Base-by-base conservation (phyloP, 2,888 invertebrate species). In the Rhagophthalmus giganteus region DNA sequence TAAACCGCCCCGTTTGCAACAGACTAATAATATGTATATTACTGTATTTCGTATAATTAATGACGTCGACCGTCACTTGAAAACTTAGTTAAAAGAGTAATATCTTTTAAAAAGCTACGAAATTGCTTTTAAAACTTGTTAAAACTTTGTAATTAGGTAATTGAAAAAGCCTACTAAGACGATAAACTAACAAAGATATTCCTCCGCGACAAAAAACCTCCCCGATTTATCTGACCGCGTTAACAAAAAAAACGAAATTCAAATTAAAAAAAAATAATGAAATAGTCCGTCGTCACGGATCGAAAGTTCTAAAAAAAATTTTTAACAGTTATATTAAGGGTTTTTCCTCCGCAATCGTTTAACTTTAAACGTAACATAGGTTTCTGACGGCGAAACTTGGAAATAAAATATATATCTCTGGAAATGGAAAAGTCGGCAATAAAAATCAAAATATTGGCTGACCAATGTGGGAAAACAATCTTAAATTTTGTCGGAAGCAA, bases 121-220 rank as follows among this genome's bases (percentile, higher is more conserved):
- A 72, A 71, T 72, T 71, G 69, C 70, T 72, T 72, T 70, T 65
- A 68, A 70, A 72, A 72, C 70, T 71, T 71, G 70, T 70, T 72
- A 71, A 71, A 72, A 72, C 70, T 72, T 72, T 63, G 66, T 72
- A 71, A 72, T 72, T 70, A 71, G 67, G 68, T 72, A 71, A 72
- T 71, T 72, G 71, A 71, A 71, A 71, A 65, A 65, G 70, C 62
- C 67, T 63, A 64, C 57, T 59, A 56, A 55, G 60, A 53, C 56
- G 41, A 54, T 50, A 45, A 53, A 54, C 45, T 48, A 54, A 54
- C 53, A 54, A 54, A 49, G 37, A 48, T 47, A 47, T 33, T 33
- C 37, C 39, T 34, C 25, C 27, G 20, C n/a, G n/a, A 20, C 38
- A 26, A 10, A 10, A 35, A 15, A 16, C 24, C 26, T 25, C 9